Evolutionary conservation across 2,797 vertebrate species (phyloP).

Genomic region (Centropyge bicolor): DNA sequence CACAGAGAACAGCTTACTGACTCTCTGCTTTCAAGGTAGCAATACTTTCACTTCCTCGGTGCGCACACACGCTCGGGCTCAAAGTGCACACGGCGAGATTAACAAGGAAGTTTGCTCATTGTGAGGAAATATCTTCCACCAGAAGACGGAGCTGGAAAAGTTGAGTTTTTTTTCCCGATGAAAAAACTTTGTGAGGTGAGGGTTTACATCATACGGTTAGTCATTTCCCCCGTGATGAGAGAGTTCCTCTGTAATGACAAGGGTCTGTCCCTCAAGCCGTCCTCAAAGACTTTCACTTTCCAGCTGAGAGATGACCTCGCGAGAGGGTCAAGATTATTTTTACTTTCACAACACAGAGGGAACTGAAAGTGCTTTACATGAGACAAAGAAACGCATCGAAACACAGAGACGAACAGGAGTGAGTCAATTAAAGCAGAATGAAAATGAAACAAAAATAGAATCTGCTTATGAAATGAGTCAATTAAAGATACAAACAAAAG

Average conservation of each 20-base stretch:
- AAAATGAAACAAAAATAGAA: background rate
- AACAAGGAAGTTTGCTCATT: constrained; percentile 51
- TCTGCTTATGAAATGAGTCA: background rate
- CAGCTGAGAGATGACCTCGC: constrained; percentile 20
- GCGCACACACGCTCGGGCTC: constrained; percentile 16
- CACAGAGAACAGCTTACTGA: constrained; percentile 51
- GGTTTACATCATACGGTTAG: constrained; percentile 43
- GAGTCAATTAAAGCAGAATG: background rate
- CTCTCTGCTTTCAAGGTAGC: constrained; percentile 64
- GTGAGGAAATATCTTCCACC: constrained; percentile 51
- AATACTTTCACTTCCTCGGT: constrained; percentile 40
- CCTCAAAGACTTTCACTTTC: constrained; percentile 31
- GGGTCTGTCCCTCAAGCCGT: constrained; percentile 32
- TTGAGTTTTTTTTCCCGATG: constrained; percentile 21
- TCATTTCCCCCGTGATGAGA: constrained; percentile 39
- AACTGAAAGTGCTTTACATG: background rate
- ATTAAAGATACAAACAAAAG: background rate
- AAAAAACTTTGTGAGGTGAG: constrained; percentile 39
- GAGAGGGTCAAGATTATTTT: constrained; percentile 3
- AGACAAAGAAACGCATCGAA: background rate
- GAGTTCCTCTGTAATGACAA: constrained; percentile 47
- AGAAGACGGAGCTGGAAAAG: constrained; percentile 32
- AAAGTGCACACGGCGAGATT: constrained; percentile 49
- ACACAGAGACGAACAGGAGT: background rate
- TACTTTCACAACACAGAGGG: background rate